Base-by-base conservation (phyloP, 2,797 vertebrate species). In the Eulemur rubriventer region DNA sequence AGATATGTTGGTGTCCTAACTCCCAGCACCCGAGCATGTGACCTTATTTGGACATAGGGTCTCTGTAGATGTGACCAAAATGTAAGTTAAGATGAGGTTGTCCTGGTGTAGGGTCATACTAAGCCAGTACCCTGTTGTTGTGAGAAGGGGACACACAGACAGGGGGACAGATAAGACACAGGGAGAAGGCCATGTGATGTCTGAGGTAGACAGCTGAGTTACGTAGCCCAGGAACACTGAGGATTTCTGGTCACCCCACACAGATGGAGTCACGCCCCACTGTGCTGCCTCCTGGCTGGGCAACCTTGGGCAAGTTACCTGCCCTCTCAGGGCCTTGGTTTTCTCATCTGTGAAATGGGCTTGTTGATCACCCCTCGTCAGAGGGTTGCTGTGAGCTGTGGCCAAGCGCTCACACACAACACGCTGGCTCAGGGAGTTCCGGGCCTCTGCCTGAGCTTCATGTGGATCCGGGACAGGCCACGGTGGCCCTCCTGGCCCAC, bases 341-440 rank as follows among this genome's bases (percentile, higher is more conserved):
- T 55, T 75, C 72, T 70, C 41, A 11, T 76, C 67, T 20, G 14
- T 43, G 10, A 57, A 4, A 13, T 6, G 52, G 87, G 46, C n/a
- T 1, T 0, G 0, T 28, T 3, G 3, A 6, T 26, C 4, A 9
- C 20, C 55, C 30, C 9, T 4, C 9, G 1, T 26, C 52, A 41
- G 50, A 28, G 20, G n/a, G 24, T 7, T 8, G 10, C 8, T 22
- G 5, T 12, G 30, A 70, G 7, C 52, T 13, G 2, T 20, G 17
- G 69, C 5, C 0, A 10, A 24, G 55, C 16, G 0, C 24, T 30
- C 18, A n/a, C 48, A 43, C 35, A 3, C 35, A 7, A 55, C 26
- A 17, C 2, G 1, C 26, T 73, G 0, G 38, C 46, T 75, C 0
- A 0, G 24, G 82, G 41, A 38, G 22, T 33, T 28, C 17, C 0